phyloP scores from a whole-genome alignment of 2,113 vertebrate species.

The Catharus fuscescens region DNA sequence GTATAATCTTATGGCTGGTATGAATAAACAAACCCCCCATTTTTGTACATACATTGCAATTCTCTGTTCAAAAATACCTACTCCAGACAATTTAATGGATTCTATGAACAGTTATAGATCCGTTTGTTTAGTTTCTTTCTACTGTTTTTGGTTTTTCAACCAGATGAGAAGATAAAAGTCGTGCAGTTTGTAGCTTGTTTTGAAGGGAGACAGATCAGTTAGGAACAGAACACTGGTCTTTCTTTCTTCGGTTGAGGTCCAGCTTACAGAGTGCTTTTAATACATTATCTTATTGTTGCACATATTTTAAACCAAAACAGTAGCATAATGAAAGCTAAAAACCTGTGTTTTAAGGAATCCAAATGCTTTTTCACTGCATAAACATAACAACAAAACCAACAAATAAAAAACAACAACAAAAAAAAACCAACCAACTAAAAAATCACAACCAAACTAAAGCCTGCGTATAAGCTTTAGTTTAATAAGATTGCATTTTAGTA shows the following conservation, averaged over 20 bases:
- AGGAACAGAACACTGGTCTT: not conserved
- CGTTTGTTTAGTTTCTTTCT: not conserved
- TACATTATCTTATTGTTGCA: not conserved
- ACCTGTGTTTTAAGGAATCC: not conserved
- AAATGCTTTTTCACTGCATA: not conserved
- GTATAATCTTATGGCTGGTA: not conserved
- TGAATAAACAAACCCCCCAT: accelerated
- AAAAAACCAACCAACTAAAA: not conserved
- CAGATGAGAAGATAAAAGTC: not conserved
- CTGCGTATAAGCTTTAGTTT: not conserved
- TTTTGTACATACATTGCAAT: not conserved
- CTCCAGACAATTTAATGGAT: not conserved
- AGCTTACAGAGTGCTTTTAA: not conserved
- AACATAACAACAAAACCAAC: not conserved
- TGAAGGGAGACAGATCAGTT: not conserved
- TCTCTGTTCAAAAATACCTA: not conserved
- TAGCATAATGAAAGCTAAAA: not conserved
- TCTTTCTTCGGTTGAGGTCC: not conserved
- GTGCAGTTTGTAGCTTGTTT: not conserved
- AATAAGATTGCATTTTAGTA: not conserved
- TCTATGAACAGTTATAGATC: not conserved
- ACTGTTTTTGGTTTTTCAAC: not conserved
- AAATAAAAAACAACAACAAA: not conserved
- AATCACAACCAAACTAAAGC: not conserved
- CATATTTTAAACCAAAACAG: not conserved